A percentile compares a stretch with the other conserved stretches of the same genome.
These are phyloP conservation scores for Epinotia nisella DNA, from an alignment of 2,888 invertebrate species.

Conservation along the genomic window DNA sequence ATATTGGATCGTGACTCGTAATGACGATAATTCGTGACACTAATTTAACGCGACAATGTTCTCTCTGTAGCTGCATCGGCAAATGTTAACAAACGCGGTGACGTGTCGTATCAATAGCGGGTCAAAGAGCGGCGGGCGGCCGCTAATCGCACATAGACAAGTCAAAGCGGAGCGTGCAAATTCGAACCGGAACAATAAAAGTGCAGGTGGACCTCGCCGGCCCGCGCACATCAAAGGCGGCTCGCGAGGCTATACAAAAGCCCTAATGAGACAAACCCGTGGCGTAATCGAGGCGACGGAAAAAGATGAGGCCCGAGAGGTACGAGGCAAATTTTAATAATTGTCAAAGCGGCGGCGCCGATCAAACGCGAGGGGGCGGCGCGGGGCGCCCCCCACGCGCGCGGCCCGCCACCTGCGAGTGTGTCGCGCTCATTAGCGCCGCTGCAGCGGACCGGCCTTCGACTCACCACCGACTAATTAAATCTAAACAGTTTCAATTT, in stretches of 20 bases:
- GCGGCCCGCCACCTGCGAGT: constrained; percentile 68
- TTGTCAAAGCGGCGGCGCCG: constrained; percentile 85
- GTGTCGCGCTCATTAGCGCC: constrained; percentile 75
- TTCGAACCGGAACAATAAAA: constrained; percentile 81
- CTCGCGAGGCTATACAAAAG: constrained; percentile 83
- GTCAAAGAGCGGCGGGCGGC: constrained; percentile 65
- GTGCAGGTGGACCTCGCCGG: constrained; percentile 79
- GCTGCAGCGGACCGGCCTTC: constrained; percentile 60
- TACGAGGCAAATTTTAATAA: constrained; percentile 86
- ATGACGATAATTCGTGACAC: constrained; percentile 17
- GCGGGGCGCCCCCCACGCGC: constrained; percentile 78
- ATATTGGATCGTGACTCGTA: constrained; percentile 32
- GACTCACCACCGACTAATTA: constrained; percentile 82
- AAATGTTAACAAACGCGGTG: constrained; percentile 41
- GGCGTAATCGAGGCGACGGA: constrained; percentile 84
- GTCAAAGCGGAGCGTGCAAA: constrained; percentile 83
- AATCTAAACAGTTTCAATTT: constrained; percentile 83
- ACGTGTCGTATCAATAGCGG: constrained; percentile 60
- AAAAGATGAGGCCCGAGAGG: constrained; percentile 84
- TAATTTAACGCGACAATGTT: constrained; percentile 10
- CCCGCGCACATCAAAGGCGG: constrained; percentile 78
- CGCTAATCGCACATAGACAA: constrained; percentile 77
- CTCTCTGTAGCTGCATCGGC: constrained; percentile 21
- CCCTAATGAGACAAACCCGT: constrained; percentile 85
- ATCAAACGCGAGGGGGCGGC: constrained; percentile 78